A percentile compares a stretch with the other conserved stretches of the same genome.
phyloP scores from a whole-genome alignment of 35 echinoderm and acorn worm genomes.

The Lytechinus pictus region DNA sequence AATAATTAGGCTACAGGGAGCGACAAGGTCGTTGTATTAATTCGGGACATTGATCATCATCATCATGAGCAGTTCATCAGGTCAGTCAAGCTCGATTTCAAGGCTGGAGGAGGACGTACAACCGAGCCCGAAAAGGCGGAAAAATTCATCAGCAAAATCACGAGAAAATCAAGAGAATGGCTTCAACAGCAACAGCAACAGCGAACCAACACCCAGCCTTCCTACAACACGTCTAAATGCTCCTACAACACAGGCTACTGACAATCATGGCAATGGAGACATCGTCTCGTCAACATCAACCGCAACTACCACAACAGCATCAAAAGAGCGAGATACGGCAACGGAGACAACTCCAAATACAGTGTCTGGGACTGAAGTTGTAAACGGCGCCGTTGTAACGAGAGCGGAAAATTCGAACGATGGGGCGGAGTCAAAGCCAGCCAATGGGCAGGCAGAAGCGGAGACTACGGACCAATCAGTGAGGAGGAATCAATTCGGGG shows the following conservation, averaged over 20 bases:
- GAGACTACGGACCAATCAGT: neutral
- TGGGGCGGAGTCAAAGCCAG: neutral
- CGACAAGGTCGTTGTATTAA: neutral
- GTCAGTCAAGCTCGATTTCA: neutral
- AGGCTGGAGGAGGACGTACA: neutral
- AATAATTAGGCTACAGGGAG: neutral
- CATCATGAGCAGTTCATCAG: conserved; percentile 3
- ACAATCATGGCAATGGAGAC: neutral
- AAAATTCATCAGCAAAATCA: conserved; percentile 17
- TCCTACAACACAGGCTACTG: too few relatives aligned
- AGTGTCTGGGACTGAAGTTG: conserved; percentile 42
- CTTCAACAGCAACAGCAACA: neutral
- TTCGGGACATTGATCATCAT: neutral
- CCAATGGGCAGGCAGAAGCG: neutral
- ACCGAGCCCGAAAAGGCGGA: conserved; percentile 45
- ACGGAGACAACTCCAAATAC: conserved; percentile 24
- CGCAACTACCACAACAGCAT: neutral
- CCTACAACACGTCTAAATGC: neutral
- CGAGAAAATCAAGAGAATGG: neutral
- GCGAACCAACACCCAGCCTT: neutral
- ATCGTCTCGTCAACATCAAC: neutral
- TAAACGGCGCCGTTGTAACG: neutral
- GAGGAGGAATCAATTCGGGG: conserved; percentile 80
- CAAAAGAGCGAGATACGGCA: conserved; percentile 1
- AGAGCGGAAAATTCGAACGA: neutral